Evolutionary conservation across 2,888 invertebrate genomes (phyloP).

Genomic region (Mythimna vitellina): DNA sequence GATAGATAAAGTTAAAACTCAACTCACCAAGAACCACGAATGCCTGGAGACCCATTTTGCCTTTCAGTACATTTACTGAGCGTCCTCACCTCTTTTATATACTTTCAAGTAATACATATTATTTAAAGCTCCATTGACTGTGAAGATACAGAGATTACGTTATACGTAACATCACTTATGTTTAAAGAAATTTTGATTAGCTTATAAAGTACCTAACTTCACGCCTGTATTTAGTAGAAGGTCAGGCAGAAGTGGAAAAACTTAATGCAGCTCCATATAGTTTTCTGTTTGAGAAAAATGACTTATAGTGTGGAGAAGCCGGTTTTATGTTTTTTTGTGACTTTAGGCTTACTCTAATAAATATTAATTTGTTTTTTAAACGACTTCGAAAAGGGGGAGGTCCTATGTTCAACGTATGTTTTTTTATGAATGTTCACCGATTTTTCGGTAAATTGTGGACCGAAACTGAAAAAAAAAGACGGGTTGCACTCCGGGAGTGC

Average conservation of each 20-base stretch:
- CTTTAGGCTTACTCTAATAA: no score
- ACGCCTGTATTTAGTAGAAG: background rate
- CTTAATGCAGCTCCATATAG: no score
- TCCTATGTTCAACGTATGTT: no score
- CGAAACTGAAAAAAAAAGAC: no score
- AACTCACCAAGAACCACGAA: conserved; percentile 69
- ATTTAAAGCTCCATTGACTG: background rate
- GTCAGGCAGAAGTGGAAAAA: background rate
- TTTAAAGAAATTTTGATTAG: background rate
- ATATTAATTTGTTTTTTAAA: no score
- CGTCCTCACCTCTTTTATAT: conserved; percentile 45
- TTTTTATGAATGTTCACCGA: no score
- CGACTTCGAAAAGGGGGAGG: no score
- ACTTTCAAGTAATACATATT: conserved; percentile 7
- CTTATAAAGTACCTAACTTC: background rate
- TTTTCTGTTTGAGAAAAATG: no score
- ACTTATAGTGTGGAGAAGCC: no score
- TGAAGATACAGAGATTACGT: conserved; percentile 2
- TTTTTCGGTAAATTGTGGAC: no score
- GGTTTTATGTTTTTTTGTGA: no score
- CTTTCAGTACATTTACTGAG: conserved; percentile 34
- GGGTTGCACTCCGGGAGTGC: no score
- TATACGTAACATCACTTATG: conserved; percentile 3
- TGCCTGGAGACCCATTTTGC: conserved; percentile 64
- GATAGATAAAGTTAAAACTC: conserved; percentile 42